A percentile compares a stretch with the other conserved stretches of the same genome.
Evolutionary conservation across 53 echinoderm and acorn worm genomes (phyloP).

Genomic region (Antedon mediterranea): DNA sequence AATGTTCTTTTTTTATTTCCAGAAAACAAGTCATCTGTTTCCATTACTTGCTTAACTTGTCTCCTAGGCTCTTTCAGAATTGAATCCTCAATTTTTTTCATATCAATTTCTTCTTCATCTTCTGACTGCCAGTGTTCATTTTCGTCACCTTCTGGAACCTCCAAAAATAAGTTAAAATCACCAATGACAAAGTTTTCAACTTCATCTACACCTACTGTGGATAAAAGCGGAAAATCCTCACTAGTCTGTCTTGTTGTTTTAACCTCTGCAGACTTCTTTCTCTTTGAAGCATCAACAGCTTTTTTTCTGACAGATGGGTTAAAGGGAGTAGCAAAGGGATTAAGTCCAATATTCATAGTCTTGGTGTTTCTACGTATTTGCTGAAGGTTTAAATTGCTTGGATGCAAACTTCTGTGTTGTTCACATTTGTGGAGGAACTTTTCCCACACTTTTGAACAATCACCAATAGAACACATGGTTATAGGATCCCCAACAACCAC

Average conservation of each 20-base stretch:
- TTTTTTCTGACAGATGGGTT: slow-evolving; percentile 3
- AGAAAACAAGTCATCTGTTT: not conserved
- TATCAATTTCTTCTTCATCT: slow-evolving; percentile 50
- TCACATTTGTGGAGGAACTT: slow-evolving; percentile 64
- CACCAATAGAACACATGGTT: slow-evolving; percentile 74
- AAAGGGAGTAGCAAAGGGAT: slow-evolving; percentile 58
- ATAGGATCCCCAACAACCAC: slow-evolving; percentile 74
- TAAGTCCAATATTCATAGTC: slow-evolving; percentile 52
- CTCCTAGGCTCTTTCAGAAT: slow-evolving; percentile 64
- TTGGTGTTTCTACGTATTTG: slow-evolving; percentile 56
- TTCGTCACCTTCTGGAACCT: slow-evolving; percentile 4
- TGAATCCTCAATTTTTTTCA: slow-evolving; percentile 52
- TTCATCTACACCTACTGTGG: not conserved
- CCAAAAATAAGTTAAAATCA: not conserved
- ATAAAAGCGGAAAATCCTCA: slow-evolving; percentile 55
- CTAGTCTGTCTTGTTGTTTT: slow-evolving; percentile 34
- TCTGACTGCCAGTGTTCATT: slow-evolving; percentile 30
- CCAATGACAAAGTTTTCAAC: not conserved
- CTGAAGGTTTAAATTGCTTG: slow-evolving; percentile 40
- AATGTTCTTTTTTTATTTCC: not conserved
- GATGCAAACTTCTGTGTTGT: slow-evolving; percentile 58
- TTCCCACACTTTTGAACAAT: slow-evolving; percentile 66
- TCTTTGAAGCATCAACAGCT: slow-evolving; percentile 2
- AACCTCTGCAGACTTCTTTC: not conserved
- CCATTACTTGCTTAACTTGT: slow-evolving; percentile 44